Base-by-base conservation (phyloP, 2,888 invertebrate genomes). In the Atrina japonica region DNA sequence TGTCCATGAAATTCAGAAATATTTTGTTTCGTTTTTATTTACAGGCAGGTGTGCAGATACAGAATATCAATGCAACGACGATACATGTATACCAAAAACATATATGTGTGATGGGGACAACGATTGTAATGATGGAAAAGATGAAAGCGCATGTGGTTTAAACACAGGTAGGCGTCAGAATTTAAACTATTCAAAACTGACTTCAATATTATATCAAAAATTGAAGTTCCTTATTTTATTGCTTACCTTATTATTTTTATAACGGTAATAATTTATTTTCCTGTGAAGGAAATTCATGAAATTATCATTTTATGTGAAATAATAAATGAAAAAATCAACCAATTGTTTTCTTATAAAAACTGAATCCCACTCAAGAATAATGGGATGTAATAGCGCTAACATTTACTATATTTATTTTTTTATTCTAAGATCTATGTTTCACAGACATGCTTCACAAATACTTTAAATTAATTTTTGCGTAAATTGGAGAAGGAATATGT, bases 71-170 rank as follows among this genome's bases (percentile, higher is more conserved):
- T 70, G 70, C 21, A 9, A 16, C 3, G 63, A 61, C 21, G 49
- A 66, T 45, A 40, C 16, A n/a, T 70, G 70, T 23, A 61, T 66
- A 16, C 41, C 60, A 1, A 66, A 66, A 40, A 45, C 45, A 1
- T 66, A 35, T 41, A 21, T 70, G 3, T 70, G 70, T 66, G 70
- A 66, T n/a, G 66, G 66, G n/a, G 58, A 49, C n/a, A 18, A 21
- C 16, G 66, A 66, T 27, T 66, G 66, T 59, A 27, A 47, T 0
- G 66, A 58, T n/a, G 49, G 58, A 40, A 49, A 45, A 23, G 66
- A 66, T 40, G 66, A 66, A 30, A 27, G 30, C 11, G 25, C 30
- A 3, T 66, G 66, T 27, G 49, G 49, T 3, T 23, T 49, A 50
- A 56, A 66, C 30, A 58, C 66, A 50, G 66, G 66, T 66, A 49